phyloP scores from a whole-genome alignment of 2,888 invertebrate species.

The Julus scanicus region DNA sequence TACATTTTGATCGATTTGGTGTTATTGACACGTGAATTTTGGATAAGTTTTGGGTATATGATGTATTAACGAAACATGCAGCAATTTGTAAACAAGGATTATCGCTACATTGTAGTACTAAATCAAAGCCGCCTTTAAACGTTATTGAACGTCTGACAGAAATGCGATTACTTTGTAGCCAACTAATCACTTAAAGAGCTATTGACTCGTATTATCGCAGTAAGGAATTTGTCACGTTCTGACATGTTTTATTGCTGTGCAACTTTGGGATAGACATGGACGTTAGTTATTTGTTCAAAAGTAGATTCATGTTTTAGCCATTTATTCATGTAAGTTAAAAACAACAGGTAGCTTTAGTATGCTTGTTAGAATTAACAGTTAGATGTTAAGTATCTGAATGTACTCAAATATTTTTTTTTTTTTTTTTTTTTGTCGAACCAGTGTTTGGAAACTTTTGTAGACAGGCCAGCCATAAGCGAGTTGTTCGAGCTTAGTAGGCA shows the following conservation, averaged over 20 bases:
- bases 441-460: background rate
- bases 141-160: background rate
- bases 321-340: background rate
- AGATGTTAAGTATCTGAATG: background rate
- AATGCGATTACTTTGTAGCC: background rate
- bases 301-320: background rate
- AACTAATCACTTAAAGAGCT: background rate
- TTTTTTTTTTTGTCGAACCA: background rate
- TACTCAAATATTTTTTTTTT: background rate
- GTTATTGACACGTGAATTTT: background rate
- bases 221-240: background rate
- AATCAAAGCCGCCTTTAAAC: background rate
- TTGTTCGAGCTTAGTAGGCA: too few species aligned
- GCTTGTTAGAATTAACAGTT: background rate
- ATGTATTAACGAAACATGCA: background rate
- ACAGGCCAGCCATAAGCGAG: too few species aligned
- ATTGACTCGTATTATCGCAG: background rate
- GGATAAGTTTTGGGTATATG: background rate
- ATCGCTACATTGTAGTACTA: background rate
- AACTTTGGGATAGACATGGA: too few species aligned
- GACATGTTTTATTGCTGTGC: background rate
- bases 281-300: too few species aligned
- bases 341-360: background rate
- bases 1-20: too few species aligned
- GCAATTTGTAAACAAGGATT: background rate